Evolutionary conservation across 2,797 vertebrate species (phyloP), one percentile per base, ranked within the genome.

Genomic region (Tenualosa thibaudeaui): DNA sequence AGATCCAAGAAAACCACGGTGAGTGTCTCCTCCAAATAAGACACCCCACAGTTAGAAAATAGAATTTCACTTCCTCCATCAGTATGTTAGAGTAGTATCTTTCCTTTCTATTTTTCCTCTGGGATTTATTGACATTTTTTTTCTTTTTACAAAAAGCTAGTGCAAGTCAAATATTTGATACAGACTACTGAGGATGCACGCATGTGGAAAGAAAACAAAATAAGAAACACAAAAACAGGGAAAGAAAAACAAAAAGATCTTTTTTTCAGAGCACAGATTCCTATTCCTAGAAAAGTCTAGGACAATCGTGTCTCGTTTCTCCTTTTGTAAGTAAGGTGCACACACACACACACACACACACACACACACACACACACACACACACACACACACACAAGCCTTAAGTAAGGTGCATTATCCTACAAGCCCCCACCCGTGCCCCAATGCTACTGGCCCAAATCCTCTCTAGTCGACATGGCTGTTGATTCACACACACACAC

Each of bases 161-260:
- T 97, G 97, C 97, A 97, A 97, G 96, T 97, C 97, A 96, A 97
- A 97, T 97, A 97, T 97, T 96, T 97, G 97, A 97, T 96, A 97
- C 96, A 96, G 97, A 96, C 96, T 96, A 97, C 96, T 97, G 96
- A 97, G 95, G 97, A 96, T 96, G 96, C 96, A 97, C 96, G 95
- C 96, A 96, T 96, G 96, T 96, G 96, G 96, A 96, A 90, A 62
- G 87, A 88, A 90, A 86, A 95, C 96, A 94, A 92, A 68, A 90
- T 87, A 89, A 94, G 93, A 95, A 94, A 89, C 31, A 75, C 68
- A 75, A 89, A 95, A 94, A 95, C 93, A 96, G 89, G 81, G 86
- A 88, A 90, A 84, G 40, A 68, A 89, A 90, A 95, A 96, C 94
- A 92, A 65, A 90, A 88, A 89, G 95, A 93, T 94, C 31, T 31